Evolutionary conservation across 2,113 vertebrate species (phyloP).

Genomic region (Aplodontia rufa): DNA sequence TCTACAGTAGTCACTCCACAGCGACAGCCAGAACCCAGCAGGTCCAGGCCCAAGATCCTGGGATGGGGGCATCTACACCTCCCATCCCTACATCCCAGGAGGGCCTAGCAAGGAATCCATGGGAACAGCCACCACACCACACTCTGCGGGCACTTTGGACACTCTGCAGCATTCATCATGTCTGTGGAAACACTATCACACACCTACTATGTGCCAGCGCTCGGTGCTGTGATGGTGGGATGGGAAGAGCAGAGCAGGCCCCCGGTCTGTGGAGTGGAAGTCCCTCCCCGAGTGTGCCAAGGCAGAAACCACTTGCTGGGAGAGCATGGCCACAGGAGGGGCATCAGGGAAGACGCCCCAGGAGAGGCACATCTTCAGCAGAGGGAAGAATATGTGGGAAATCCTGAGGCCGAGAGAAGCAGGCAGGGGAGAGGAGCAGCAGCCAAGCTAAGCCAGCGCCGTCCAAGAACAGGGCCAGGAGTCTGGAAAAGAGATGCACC

Average conservation of each 20-base stretch:
- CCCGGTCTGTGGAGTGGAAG: accelerated
- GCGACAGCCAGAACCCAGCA: slow-evolving; percentile 47
- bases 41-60: too few species aligned
- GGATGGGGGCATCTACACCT: accelerated
- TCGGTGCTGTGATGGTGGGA: background rate
- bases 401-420: background rate
- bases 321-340: background rate
- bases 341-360: background rate
- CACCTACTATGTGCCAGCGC: background rate
- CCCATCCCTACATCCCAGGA: background rate
- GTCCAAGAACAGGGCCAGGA: background rate
- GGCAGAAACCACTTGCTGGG: background rate
- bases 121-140: background rate
- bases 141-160: too few species aligned
- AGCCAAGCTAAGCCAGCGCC: background rate
- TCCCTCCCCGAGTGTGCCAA: background rate
- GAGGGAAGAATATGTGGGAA: background rate
- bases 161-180: background rate
- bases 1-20: slow-evolving; percentile 70
- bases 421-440: background rate
- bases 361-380: background rate
- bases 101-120: background rate
- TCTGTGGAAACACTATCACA: accelerated
- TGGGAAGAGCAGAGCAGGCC: background rate
- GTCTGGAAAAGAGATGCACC: background rate